Evolutionary conservation across 2,888 invertebrate genomes (phyloP).

Genomic region (Coelogynopora nodosa): DNA sequence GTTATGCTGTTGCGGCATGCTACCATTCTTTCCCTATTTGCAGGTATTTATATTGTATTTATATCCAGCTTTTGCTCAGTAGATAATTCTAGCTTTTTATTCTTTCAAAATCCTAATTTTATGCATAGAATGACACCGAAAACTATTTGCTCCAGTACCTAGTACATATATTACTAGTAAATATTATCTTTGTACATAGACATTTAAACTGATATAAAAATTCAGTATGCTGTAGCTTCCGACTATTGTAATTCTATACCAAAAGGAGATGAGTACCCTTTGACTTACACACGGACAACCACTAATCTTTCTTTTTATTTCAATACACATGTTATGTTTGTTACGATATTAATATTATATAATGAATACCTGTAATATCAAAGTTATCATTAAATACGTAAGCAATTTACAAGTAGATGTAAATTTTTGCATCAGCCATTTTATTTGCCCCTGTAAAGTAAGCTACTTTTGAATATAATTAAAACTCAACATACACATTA

Average conservation of each 20-base stretch:
- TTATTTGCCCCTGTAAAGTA: neutral
- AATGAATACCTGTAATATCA: neutral
- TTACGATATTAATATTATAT: constrained; percentile 19
- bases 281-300: neutral
- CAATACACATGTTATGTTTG: neutral
- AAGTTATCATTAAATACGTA: neutral
- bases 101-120: neutral
- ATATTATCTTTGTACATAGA: neutral
- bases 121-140: neutral
- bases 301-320: constrained; percentile 20
- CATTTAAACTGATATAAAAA: neutral
- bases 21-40: neutral
- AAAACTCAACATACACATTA: too few species aligned
- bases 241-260: too few species aligned
- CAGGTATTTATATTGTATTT: neutral
- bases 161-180: neutral
- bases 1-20: neutral
- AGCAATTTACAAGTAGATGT: neutral
- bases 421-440: constrained; percentile 6
- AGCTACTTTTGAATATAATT: neutral
- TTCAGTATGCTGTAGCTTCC: too few species aligned
- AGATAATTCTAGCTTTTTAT: neutral
- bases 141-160: neutral
- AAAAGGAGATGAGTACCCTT: neutral
- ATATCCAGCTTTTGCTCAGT: neutral